These are phyloP conservation scores for Mystacornis crossleyi DNA, from an alignment of 2,113 vertebrate genomes.

Conservation along the genomic window DNA sequence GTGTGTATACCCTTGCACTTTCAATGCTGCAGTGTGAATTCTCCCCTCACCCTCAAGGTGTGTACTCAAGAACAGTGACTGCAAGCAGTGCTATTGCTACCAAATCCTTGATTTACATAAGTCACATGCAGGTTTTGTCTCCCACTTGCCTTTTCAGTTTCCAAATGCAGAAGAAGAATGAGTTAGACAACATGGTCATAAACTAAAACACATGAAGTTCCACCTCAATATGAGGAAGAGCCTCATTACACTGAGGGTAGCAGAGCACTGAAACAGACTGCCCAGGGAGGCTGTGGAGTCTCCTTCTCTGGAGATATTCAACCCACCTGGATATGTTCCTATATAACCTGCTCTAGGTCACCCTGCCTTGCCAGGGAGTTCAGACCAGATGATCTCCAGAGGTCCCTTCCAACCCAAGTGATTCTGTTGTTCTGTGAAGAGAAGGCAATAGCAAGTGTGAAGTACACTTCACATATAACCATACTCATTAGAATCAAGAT, in stretches of 20 bases:
- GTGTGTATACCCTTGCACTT: neutral
- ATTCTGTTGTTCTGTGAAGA: neutral
- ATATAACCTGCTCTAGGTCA: neutral
- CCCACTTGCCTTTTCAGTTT: neutral
- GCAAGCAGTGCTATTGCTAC: neutral
- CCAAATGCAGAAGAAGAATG: neutral
- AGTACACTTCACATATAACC: neutral
- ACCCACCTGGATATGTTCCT: neutral
- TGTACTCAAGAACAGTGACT: neutral
- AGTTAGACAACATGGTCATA: neutral
- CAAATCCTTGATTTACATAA: rapidly evolving
- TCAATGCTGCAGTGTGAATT: neutral
- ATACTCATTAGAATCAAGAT: neutral
- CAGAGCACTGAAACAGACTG: neutral
- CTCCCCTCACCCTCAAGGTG: neutral
- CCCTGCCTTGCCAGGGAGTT: neutral
- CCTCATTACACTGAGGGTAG: neutral
- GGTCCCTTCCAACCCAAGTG: neutral
- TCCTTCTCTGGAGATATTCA: neutral
- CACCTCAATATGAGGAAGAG: neutral
- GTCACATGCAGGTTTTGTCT: neutral
- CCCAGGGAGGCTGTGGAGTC: neutral
- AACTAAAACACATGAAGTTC: neutral
- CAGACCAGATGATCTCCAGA: neutral
- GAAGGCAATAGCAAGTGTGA: neutral